Evolutionary conservation across 2,888 invertebrate species (phyloP), one percentile per base, ranked within the genome.

Genomic region (Drosophila austrosaltans): DNA sequence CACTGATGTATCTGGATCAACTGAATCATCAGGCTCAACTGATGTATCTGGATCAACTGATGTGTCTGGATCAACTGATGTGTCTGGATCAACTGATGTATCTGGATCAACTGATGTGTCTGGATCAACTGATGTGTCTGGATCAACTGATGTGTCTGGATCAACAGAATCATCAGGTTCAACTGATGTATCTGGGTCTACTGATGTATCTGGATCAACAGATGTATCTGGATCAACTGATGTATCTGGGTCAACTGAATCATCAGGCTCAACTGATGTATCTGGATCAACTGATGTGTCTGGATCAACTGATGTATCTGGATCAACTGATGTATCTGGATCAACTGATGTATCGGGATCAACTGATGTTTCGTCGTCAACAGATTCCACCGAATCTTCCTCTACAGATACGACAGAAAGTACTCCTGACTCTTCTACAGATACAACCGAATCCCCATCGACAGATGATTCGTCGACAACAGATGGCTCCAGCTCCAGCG

Each of bases 351-450:
- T 53, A 36, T 63, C 76, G 12, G 67, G 71, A 3, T 68, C 77
- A 32, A 65, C 60, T 28, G 66, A 62, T 20, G 69, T 63, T 20
- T 69, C 81, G 66, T 60, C 64, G 22, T 68, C 75, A 30, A 36
- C 36, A 0, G 69, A 54, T 5, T 81, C 81, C 1, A 76, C 79
- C 1, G 76, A 67, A 20, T 66, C 72, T 22, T 72, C 70, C 1
- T 71, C 78, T 0, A 68, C 69, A 53, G 66, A 64, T n/a, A 64
- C 53, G 3, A 56, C 56, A 32, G 79, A 76, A 42, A 66, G 44
- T n/a, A 83, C 80, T 1, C 10, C 70, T 2, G 81, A 81, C 4
- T 3, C 53, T 5, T 71, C 80, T 3, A 78, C 81, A 8, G 84
- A 69, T 36, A 39, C 69, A 2, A 76, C 77, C 0, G 77, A 75